Evolutionary conservation across 1,140 invertebrate genomes (phyloP).

Genomic region (Procambarus virginalis): DNA sequence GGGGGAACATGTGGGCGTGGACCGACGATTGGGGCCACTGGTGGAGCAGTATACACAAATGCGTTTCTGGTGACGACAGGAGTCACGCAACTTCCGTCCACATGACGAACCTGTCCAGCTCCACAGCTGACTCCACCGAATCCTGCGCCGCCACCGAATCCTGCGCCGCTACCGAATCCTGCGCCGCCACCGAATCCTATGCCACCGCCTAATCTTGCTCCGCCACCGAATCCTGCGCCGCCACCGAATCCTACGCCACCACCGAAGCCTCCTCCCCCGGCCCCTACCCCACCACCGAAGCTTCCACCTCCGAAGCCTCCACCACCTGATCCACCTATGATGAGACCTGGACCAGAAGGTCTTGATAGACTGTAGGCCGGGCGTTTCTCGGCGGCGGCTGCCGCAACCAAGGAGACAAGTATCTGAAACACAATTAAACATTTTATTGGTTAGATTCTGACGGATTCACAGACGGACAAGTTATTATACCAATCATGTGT

Average conservation of each 20-base stretch:
- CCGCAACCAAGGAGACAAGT: neutral
- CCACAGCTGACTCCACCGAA: conserved; percentile 30
- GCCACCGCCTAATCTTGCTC: neutral
- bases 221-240: neutral
- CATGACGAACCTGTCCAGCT: conserved; percentile 45
- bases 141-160: neutral
- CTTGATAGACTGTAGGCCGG: neutral
- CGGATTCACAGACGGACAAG: too few species aligned
- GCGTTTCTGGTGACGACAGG: conserved; percentile 57
- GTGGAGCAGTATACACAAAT: conserved; percentile 58
- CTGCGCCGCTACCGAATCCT: neutral
- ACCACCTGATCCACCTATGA: too few species aligned
- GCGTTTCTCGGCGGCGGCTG: neutral
- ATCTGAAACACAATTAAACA: neutral
- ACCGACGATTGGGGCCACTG: conserved; percentile 23
- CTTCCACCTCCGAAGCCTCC: neutral
- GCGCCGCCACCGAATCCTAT: neutral
- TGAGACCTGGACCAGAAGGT: neutral
- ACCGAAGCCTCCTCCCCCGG: neutral
- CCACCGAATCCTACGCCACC: neutral
- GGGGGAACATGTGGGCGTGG: conserved; percentile 45
- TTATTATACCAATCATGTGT: too few species aligned
- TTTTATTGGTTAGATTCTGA: too few species aligned
- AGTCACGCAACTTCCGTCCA: conserved; percentile 59
- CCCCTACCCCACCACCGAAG: neutral